These are phyloP conservation scores for Oeneis ivallda DNA, from an alignment of 2,888 invertebrate genomes.

Conservation along the genomic window DNA sequence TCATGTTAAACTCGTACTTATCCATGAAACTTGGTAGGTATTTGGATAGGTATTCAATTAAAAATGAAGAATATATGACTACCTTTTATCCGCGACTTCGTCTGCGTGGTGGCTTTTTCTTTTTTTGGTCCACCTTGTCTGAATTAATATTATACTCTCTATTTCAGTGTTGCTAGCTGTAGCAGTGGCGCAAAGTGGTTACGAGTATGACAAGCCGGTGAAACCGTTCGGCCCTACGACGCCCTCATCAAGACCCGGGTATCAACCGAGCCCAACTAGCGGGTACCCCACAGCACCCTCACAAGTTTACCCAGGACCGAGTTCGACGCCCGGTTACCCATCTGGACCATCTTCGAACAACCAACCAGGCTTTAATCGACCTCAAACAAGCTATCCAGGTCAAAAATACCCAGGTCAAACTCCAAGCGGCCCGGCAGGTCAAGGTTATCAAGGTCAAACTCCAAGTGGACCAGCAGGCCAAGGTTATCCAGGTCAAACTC, in stretches of 20 bases:
- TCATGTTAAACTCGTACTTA: too few relatives aligned
- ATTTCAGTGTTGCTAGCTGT: constrained; percentile 68
- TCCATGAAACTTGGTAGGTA: too few relatives aligned
- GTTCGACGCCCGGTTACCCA: constrained; percentile 59
- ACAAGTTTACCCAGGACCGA: constrained; percentile 58
- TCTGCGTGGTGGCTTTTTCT: too few relatives aligned
- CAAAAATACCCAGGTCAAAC: constrained; percentile 28
- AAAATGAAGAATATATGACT: too few relatives aligned
- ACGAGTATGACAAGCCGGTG: constrained; percentile 87
- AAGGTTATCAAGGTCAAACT: constrained; percentile 42
- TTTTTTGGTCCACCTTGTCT: too few relatives aligned
- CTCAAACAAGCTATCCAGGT: constrained; percentile 37
- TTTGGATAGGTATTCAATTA: too few relatives aligned
- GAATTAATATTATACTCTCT: constrained; percentile 29
- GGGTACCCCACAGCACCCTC: constrained; percentile 56
- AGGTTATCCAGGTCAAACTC: constrained; percentile 28
- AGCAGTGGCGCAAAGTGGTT: constrained; percentile 84
- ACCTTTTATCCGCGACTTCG: too few relatives aligned
- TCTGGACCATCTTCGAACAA: constrained; percentile 51
- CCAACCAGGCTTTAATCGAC: constrained; percentile 34
- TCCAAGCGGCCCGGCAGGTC: constrained; percentile 16
- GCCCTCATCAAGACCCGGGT: constrained; percentile 50
- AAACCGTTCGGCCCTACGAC: constrained; percentile 78
- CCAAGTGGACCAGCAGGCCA: constrained; percentile 43
- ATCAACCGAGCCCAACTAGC: constrained; percentile 49